These are phyloP conservation scores for Phrynosoma blainvillii DNA, from an alignment of 2,113 vertebrate genomes.

Conservation along the genomic window DNA sequence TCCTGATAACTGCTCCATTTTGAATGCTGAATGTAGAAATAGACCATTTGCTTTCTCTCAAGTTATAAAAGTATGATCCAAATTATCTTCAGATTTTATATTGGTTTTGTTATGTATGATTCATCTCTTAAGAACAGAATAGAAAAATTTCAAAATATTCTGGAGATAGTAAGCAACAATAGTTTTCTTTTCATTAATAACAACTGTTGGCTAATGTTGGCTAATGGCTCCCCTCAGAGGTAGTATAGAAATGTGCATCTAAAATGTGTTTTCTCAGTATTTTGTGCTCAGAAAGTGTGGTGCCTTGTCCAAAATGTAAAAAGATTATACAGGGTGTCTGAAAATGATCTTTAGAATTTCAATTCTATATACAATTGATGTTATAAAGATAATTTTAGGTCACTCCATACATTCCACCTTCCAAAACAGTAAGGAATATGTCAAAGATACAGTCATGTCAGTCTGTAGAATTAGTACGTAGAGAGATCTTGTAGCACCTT, in stretches of 20 bases:
- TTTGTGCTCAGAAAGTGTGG: too few species aligned
- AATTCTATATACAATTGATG: too few species aligned
- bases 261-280: not conserved
- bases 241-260: constrained; percentile 11
- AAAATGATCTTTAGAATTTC: too few species aligned
- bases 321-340: too few species aligned
- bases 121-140: not conserved
- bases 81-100: not conserved
- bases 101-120: not conserved
- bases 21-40: constrained; percentile 20
- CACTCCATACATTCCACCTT: too few species aligned
- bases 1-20: not conserved
- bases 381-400: too few species aligned
- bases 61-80: not conserved
- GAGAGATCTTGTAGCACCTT: too few species aligned
- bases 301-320: too few species aligned
- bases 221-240: constrained; percentile 38
- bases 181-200: not conserved
- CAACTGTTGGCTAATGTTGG: constrained; percentile 44
- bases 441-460: too few species aligned
- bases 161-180: not conserved
- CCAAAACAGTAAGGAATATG: too few species aligned
- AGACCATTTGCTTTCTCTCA: not conserved
- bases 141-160: not conserved
- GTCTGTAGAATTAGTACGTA: too few species aligned